These are phyloP conservation scores for Drosophila pseudotalamancana DNA, from an alignment of 2,888 invertebrate genomes.

Conservation along the genomic window DNA sequence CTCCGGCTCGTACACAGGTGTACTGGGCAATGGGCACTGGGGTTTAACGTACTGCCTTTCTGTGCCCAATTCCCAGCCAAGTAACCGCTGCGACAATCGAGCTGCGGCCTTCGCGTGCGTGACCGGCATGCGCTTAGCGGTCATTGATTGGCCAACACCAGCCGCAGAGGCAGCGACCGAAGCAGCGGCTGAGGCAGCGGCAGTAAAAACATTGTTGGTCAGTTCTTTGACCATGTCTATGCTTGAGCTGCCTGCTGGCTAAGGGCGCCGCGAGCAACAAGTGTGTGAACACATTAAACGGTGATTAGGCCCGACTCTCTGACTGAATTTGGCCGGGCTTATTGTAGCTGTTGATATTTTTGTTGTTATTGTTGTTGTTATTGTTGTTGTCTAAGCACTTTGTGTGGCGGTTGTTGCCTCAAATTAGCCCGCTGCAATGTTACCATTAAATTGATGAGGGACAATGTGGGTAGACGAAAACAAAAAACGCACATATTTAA, in stretches of 20 bases:
- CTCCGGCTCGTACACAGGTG: conserved; percentile 18
- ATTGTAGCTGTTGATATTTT: conserved; percentile 10
- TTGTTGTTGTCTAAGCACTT: conserved; percentile 18
- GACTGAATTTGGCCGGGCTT: conserved; percentile 1
- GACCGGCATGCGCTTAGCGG: conserved; percentile 79
- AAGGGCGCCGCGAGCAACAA: conserved; percentile 76
- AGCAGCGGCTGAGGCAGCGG: conserved; percentile 4
- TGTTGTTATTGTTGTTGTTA: conserved; percentile 5
- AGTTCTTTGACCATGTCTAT: conserved; percentile 60
- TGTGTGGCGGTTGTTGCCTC: conserved; percentile 28
- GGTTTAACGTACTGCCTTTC: conserved; percentile 63
- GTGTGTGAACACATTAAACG: conserved; percentile 77
- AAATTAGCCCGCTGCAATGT: conserved; percentile 43
- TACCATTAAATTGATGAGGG: conserved; percentile 52
- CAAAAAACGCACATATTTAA: conserved; percentile 6
- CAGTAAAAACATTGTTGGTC: conserved; percentile 38
- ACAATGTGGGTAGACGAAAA: conserved; percentile 52
- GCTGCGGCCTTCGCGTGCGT: conserved; percentile 81
- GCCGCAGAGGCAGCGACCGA: background rate
- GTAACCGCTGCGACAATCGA: conserved; percentile 42
- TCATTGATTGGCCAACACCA: conserved; percentile 70
- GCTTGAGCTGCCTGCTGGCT: conserved; percentile 38
- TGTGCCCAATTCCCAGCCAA: conserved; percentile 66
- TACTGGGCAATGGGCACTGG: conserved; percentile 16
- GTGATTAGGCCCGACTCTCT: conserved; percentile 60